Evolutionary conservation across 2,113 vertebrate genomes (phyloP), one percentile per base, ranked within the genome.

Genomic region (Hystrix cristata): DNA sequence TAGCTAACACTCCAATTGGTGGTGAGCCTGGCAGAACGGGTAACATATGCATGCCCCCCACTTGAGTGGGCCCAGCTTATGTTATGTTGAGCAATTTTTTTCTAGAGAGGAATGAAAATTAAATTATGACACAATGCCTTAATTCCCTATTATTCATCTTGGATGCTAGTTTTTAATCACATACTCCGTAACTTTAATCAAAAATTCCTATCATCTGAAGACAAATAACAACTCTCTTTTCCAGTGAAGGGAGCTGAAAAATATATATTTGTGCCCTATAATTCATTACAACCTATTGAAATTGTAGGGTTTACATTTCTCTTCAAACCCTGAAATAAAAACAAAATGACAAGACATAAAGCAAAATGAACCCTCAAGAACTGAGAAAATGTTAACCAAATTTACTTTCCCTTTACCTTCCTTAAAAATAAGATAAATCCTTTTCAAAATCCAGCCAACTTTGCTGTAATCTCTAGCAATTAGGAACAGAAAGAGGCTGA

Each of bases 1-100:
- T 97, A 97, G 96, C 96, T 98, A 97, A 97, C 97, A 97, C 95
- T 97, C 96, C 97, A 98, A 97, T 96, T 96, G 98, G 97, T 97
- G 95, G 74, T 64, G 27, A 97, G 96, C 87, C 87, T 93, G 59
- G 72, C 95, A 97, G 95, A 97, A 95, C 11, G 89, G 16, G 10
- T 88, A 98, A 97, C 98, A 97, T 98, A 98, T 97, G 96, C 96
- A 95, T 97, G 96, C 96, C 97, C 97, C 96, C 95, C 95, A 96
- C 91, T 94, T 95, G 96, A 98, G 97, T 97, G 96, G 97, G 97
- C 97, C 96, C 48, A 95, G 95, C 96, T 98, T 98, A 98, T 98
- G 97, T 96, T 98, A 98, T 92, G 97, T 97, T 97, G 94, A 98
- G 95, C 96, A 90, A 95, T 92, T 97, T 96, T 97, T 97, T 96